A percentile compares a stretch with the other conserved stretches of the same genome.
phyloP scores from a whole-genome alignment of 2,888 invertebrate genomes.

The Neoitamus cyanurus region DNA sequence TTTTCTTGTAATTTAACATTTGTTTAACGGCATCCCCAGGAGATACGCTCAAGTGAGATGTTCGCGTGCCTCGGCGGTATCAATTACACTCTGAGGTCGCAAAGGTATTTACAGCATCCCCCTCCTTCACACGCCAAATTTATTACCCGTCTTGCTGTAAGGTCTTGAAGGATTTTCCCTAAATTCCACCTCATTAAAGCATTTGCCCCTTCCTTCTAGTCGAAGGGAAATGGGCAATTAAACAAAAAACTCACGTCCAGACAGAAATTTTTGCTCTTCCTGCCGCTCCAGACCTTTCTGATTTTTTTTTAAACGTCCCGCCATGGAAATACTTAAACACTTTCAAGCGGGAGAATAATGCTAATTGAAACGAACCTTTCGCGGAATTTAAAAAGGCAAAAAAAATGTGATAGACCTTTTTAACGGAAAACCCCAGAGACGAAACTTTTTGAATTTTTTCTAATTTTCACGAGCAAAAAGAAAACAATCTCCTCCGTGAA shows the following conservation, averaged over 20 bases:
- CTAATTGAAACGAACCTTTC: not conserved
- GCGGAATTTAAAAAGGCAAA: not conserved
- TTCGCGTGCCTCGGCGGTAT: not conserved
- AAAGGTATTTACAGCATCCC: not conserved
- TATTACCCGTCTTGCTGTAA: not conserved
- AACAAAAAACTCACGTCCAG: conserved; percentile 7
- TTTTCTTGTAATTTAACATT: not conserved
- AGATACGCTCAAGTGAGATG: not conserved
- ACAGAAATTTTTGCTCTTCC: not conserved
- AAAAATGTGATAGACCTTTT: not conserved
- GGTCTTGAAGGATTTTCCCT: not conserved
- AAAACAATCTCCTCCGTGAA: not conserved
- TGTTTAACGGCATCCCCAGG: not conserved
- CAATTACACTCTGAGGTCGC: not conserved
- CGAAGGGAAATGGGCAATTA: not conserved
- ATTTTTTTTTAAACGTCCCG: not conserved
- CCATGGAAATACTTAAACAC: conserved; percentile 1
- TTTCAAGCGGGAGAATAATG: not conserved
- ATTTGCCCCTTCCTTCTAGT: not conserved
- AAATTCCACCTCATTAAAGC: not conserved
- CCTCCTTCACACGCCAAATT: not conserved
- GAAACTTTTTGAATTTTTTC: not conserved
- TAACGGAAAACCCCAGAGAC: not conserved
- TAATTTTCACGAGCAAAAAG: not conserved
- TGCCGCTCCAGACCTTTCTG: not conserved